A percentile compares a stretch with the other conserved stretches of the same genome.
phyloP scores from a whole-genome alignment of 2,888 invertebrate genomes.

The Nudaria mundana region DNA sequence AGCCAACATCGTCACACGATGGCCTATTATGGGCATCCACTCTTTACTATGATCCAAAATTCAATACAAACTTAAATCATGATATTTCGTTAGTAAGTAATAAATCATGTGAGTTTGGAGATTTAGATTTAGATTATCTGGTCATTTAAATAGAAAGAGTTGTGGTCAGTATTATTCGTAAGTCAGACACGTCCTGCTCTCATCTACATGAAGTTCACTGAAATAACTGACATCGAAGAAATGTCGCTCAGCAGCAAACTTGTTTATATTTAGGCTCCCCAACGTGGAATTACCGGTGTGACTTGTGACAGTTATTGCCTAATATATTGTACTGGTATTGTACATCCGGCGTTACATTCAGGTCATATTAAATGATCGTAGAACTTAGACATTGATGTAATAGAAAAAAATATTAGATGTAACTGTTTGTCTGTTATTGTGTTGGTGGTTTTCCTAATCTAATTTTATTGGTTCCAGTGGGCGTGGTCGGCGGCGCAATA shows the following conservation, averaged over 20 bases:
- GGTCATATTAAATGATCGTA: not conserved
- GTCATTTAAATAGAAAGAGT: too few relatives aligned
- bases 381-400: not conserved
- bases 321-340: slow-evolving; percentile 9
- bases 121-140: too few relatives aligned
- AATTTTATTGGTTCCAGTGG: slow-evolving; percentile 61
- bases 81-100: too few relatives aligned
- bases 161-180: too few relatives aligned
- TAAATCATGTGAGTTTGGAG: too few relatives aligned
- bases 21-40: too few relatives aligned
- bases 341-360: not conserved
- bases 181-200: too few relatives aligned
- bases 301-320: slow-evolving; percentile 5
- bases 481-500: slow-evolving; percentile 73
- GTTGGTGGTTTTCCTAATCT: not conserved
- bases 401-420: not conserved
- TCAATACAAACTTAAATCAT: too few relatives aligned
- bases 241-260: slow-evolving; percentile 4
- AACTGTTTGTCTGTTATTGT: too few relatives aligned
- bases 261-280: slow-evolving; percentile 5
- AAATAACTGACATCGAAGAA: slow-evolving; percentile 3
- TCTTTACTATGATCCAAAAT: too few relatives aligned
- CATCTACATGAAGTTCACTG: too few relatives aligned
- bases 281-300: slow-evolving; percentile 6
- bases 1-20: too few relatives aligned